Evolutionary conservation across 1,140 invertebrate species (phyloP), one percentile per base, ranked within the genome.

Genomic region (Magallana angulata): DNA sequence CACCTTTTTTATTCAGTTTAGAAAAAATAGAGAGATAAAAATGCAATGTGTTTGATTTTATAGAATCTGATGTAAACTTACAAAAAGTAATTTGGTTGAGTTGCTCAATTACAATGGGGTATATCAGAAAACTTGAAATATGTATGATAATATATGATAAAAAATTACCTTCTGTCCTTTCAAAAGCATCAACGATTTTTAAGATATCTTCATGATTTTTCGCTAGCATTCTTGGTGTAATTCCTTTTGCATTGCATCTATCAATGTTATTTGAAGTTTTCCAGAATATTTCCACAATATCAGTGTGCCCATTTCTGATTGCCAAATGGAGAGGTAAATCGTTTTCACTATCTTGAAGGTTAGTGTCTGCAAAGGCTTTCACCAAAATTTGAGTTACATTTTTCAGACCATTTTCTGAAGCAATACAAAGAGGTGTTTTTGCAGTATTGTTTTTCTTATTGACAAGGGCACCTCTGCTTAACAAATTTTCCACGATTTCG

Each of bases 141-240:
- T 24, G 24, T 24, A 24, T 24, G 24, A 24, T 24, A 24, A 24
- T 24, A 24, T 24, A 24, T 24, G 24, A 24, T 24, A 24, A 24
- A 24, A 24, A 24, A 24, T 24, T 24, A 24, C 24, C 24, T 24
- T 24, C 24, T 24, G 24, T 24, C 24, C 24, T 24, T 24, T 24
- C 24, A 24, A 24, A 24, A 24, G 24, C 24, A 24, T 24, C 24
- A 24, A 24, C 24, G 24, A 24, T 24, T 0, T 24, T 24, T 24
- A 24, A 24, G 1, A 24, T 24, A 24, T 24, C 24, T 24, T 24
- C 24, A 24, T 24, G 24, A 24, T 24, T 24, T 24, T 9, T 24
- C 18, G 68, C 68, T 30, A 71, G 18, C 68, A 30, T 71, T 71
- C 68, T 71, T 11, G 68, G 68, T 71, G 68, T 71, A 30, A 71